Percentiles rank a stretch among this genome's conserved stretches.
These are phyloP conservation scores for Theonella swinhoei DNA, from an alignment of 37 sponge, comb jelly and placozoan species.

Conservation along the genomic window DNA sequence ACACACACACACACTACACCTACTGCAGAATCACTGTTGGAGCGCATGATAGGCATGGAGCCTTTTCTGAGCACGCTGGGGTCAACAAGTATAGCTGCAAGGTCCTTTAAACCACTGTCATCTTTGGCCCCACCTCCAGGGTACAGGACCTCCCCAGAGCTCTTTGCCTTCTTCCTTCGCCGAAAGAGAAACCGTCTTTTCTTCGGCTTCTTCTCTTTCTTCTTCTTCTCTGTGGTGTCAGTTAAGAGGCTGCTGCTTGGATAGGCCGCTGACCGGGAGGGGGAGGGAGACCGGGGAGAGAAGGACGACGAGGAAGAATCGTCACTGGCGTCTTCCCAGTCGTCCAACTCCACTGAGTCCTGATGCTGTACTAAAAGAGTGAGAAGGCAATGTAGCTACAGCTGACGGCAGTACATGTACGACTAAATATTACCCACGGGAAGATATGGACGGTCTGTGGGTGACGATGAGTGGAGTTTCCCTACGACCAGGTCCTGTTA, in stretches of 20 bases:
- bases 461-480: background rate
- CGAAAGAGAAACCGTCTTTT: background rate
- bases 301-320: no score
- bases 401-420: background rate
- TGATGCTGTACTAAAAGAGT: background rate
- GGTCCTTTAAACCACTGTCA: no score
- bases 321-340: background rate
- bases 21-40: no score
- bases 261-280: background rate
- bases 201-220: background rate
- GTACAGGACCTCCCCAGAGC: no score
- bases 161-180: background rate
- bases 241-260: background rate
- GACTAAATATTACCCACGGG: background rate
- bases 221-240: background rate
- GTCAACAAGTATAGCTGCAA: no score
- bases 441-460: background rate
- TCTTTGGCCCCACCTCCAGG: no score
- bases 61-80: no score
- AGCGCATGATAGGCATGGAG: no score
- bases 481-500: background rate
- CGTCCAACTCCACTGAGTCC: background rate
- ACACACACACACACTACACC: no score
- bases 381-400: no score
- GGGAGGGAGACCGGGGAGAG: background rate